Evolutionary conservation across 2,113 vertebrate species (phyloP).

Genomic region (Apaloderma vittatum): DNA sequence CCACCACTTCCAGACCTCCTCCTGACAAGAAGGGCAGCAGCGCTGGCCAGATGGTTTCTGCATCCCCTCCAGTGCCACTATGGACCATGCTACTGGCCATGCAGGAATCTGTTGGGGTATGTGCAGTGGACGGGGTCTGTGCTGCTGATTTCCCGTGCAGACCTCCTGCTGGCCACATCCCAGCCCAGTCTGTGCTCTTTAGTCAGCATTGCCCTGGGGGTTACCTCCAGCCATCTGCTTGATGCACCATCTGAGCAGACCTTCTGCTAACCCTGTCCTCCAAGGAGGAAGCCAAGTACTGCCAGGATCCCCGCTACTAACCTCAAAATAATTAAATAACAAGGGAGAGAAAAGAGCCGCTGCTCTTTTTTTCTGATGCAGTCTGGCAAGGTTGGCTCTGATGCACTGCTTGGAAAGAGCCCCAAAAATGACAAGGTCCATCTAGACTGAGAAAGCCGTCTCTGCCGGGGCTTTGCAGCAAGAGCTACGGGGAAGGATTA

Average conservation of each 20-base stretch:
- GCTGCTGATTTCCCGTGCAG: not conserved
- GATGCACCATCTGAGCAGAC: constrained; percentile 37
- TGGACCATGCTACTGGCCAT: accelerated
- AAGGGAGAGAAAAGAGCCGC: accelerated
- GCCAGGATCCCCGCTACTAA: not conserved
- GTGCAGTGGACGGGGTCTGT: accelerated
- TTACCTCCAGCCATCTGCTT: constrained; percentile 65
- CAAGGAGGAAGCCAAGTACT: not conserved
- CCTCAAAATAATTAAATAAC: not conserved
- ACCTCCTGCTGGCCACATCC: not conserved
- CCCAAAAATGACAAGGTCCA: not conserved
- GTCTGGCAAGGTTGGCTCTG: not conserved
- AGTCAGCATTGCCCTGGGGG: constrained; percentile 31
- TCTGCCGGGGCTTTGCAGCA: accelerated
- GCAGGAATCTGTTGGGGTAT: not conserved
- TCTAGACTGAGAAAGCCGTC: not conserved
- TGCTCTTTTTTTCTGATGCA: not conserved
- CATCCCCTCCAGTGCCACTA: accelerated
- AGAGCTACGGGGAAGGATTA: accelerated
- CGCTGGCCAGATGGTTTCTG: not conserved
- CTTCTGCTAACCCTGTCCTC: constrained; percentile 55
- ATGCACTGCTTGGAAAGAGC: not conserved
- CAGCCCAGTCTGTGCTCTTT: constrained; percentile 21
- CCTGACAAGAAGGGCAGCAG: not conserved
- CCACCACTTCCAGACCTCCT: not conserved